phyloP scores from a whole-genome alignment of 37 sponge, comb jelly and placozoan species.

The Sycon ciliatum region DNA sequence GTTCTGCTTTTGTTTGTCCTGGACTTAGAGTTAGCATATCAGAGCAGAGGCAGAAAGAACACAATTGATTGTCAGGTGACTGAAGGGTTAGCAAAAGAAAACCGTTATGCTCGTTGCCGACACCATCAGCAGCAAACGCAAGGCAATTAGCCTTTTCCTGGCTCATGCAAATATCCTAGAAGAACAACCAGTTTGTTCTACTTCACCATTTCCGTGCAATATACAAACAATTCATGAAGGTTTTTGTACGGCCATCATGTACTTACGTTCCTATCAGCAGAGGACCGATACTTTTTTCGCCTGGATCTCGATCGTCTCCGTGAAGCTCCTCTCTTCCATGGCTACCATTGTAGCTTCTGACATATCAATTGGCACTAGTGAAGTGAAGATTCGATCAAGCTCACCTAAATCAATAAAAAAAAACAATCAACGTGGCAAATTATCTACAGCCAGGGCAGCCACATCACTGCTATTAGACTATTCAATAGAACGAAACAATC shows the following conservation, averaged over 20 bases:
- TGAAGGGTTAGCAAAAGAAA: conserved; percentile 82
- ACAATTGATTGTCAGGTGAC: too few species aligned
- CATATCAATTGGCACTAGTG: too few species aligned
- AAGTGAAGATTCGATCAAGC: too few species aligned
- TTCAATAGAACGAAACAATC: too few species aligned
- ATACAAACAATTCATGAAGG: neutral
- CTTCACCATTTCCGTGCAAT: conserved; percentile 75
- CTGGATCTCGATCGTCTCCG: conserved; percentile 93
- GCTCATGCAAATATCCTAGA: conserved; percentile 84
- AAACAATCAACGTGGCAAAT: too few species aligned
- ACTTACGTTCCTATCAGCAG: conserved; percentile 69
- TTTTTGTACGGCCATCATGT: neutral
- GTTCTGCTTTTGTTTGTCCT: conserved; percentile 94
- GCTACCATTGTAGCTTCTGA: conserved; percentile 69
- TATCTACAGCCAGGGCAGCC: too few species aligned
- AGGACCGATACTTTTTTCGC: conserved; percentile 63
- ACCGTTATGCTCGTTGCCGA: conserved; percentile 71
- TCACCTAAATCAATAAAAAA: too few species aligned
- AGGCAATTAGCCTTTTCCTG: conserved; percentile 55
- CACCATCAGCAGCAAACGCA: neutral
- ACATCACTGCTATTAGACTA: too few species aligned
- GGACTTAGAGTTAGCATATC: conserved; percentile 18
- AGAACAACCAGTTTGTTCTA: conserved; percentile 79
- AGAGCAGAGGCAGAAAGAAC: neutral
- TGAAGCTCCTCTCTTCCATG: conserved; percentile 84